These are phyloP conservation scores for Scartelaos histophorus DNA, from an alignment of 2,113 vertebrate species.

Conservation along the genomic window DNA sequence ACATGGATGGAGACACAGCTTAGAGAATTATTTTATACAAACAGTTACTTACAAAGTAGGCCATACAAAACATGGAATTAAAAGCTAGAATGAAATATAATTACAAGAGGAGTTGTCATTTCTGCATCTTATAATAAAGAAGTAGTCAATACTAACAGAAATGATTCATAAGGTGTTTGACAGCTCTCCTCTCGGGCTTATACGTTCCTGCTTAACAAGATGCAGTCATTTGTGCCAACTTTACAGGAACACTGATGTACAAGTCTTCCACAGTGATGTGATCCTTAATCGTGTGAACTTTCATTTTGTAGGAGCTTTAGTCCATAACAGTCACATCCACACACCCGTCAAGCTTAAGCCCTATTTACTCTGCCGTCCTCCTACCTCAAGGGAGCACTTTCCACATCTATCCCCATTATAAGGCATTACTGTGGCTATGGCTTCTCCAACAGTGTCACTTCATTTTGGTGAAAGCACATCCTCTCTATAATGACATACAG, in stretches of 20 bases:
- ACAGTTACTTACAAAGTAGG: too few species aligned
- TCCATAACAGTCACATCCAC: constrained; percentile 14
- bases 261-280: constrained; percentile 3
- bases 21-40: background rate
- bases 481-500: constrained; percentile 42
- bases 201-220: background rate
- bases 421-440: constrained; percentile 44
- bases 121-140: too few species aligned
- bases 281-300: constrained; percentile 22
- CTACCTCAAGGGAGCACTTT: constrained; percentile 33
- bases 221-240: background rate
- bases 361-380: constrained; percentile 45
- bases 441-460: constrained; percentile 42
- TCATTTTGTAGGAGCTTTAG: background rate
- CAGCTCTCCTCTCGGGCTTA: too few species aligned
- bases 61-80: too few species aligned
- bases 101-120: too few species aligned
- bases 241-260: background rate
- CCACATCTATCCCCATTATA: constrained; percentile 50
- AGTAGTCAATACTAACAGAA: too few species aligned
- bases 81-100: too few species aligned
- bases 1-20: background rate
- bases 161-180: too few species aligned
- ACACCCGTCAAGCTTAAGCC: constrained; percentile 22
- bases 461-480: constrained; percentile 37